Evolutionary conservation across 2,888 invertebrate species (phyloP).

Genomic region (Cataglyphis altisquamis): DNA sequence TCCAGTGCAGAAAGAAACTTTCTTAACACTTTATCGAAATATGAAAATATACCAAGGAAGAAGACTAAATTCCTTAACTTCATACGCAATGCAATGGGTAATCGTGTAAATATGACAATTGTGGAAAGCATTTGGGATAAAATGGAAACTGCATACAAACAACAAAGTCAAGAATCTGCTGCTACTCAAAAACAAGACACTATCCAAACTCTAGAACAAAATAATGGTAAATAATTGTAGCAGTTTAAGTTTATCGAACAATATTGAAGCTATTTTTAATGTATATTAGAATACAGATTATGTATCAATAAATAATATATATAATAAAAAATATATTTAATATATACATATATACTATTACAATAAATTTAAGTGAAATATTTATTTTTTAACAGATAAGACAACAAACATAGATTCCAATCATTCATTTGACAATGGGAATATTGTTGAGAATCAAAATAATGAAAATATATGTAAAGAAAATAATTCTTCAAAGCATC

Average conservation of each 20-base stretch:
- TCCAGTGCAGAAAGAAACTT: slow-evolving; percentile 88
- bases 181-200: slow-evolving; percentile 13
- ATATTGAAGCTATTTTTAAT: too few species aligned
- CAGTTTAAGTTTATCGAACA: background rate
- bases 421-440: slow-evolving; percentile 44
- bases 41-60: slow-evolving; percentile 95
- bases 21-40: slow-evolving; percentile 90
- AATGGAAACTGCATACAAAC: slow-evolving; percentile 84
- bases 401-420: slow-evolving; percentile 5
- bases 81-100: slow-evolving; percentile 89
- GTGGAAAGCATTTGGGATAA: slow-evolving; percentile 91
- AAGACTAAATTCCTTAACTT: slow-evolving; percentile 94
- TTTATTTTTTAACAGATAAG: slow-evolving; percentile 36
- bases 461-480: slow-evolving; percentile 80
- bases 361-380: background rate
- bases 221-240: slow-evolving; percentile 53
- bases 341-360: slow-evolving; percentile 1
- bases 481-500: slow-evolving; percentile 71
- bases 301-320: background rate
- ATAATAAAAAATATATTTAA: background rate
- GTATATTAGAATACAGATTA: background rate
- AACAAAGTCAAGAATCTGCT: slow-evolving; percentile 60
- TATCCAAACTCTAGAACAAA: slow-evolving; percentile 37
- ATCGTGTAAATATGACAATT: slow-evolving; percentile 88
- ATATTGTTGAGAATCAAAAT: slow-evolving; percentile 79